Conservation (phyloP, 2,888 invertebrate genomes). For the Notocelia uddmanniana region DNA sequence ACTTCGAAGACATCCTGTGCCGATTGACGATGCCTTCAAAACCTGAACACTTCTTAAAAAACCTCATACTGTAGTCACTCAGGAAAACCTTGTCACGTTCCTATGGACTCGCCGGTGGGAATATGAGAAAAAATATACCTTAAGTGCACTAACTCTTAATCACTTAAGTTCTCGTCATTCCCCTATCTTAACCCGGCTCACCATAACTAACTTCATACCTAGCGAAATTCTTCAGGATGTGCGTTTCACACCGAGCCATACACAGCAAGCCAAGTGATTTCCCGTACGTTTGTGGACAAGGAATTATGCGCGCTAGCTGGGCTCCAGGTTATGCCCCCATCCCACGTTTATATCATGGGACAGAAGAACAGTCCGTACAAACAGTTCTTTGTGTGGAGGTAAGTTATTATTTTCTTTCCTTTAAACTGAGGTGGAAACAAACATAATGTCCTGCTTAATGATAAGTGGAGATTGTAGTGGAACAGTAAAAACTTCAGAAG, state of each 20-base stretch:
- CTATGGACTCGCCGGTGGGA: too few species aligned
- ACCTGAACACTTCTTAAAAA: not conserved
- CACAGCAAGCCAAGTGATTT: slow-evolving; percentile 76
- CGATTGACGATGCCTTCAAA: not conserved
- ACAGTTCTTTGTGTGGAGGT: slow-evolving; percentile 80
- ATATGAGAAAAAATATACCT: too few species aligned
- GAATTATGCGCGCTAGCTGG: slow-evolving; percentile 80
- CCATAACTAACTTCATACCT: too few species aligned
- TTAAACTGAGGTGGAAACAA: too few species aligned
- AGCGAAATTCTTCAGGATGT: slow-evolving; percentile 60
- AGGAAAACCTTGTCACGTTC: too few species aligned
- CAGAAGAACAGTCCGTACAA: slow-evolving; percentile 75
- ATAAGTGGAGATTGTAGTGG: too few species aligned
- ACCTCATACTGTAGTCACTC: not conserved
- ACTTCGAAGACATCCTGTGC: not conserved
- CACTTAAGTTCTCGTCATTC: too few species aligned
- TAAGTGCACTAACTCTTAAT: too few species aligned
- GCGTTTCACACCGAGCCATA: slow-evolving; percentile 84
- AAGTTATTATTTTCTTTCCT: not conserved
- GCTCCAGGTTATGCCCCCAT: slow-evolving; percentile 72
- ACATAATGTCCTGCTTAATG: too few species aligned
- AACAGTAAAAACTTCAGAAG: too few species aligned
- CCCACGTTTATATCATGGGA: slow-evolving; percentile 71
- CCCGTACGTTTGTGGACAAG: slow-evolving; percentile 72
- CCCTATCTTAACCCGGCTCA: too few species aligned